These are phyloP conservation scores for Meandrina meandrites DNA, from an alignment of 92 coral and sea anemone species.

Conservation along the genomic window DNA sequence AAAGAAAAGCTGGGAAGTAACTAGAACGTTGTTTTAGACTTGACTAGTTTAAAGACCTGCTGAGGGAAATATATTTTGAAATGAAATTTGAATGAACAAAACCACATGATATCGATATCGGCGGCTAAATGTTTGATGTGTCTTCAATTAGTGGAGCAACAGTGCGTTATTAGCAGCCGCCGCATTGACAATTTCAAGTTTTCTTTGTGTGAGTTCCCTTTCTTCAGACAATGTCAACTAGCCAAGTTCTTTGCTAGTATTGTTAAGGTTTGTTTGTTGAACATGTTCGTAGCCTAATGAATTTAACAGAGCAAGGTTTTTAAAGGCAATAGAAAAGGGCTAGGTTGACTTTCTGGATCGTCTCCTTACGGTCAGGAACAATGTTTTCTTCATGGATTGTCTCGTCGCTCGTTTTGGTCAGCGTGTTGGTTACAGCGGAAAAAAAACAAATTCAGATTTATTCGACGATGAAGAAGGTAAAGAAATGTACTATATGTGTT, in stretches of 20 bases:
- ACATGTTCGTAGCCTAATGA: neutral
- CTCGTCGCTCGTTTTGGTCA: neutral
- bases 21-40: neutral
- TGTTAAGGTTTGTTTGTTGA: slow-evolving; percentile 31
- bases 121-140: slow-evolving; percentile 29
- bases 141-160: slow-evolving; percentile 1
- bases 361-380: neutral
- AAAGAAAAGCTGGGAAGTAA: neutral
- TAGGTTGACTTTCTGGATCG: neutral
- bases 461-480: slow-evolving; percentile 13
- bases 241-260: neutral
- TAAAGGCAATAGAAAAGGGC: neutral
- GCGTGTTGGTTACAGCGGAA: neutral
- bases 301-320: neutral
- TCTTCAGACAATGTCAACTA: slow-evolving; percentile 17
- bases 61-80: neutral
- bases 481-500: neutral
- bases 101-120: slow-evolving; percentile 15
- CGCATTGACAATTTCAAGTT: slow-evolving; percentile 3
- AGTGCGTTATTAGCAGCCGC: neutral
- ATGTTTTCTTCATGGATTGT: neutral
- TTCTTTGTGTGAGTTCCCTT: neutral
- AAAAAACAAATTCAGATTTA: neutral
- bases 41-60: neutral
- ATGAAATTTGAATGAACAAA: neutral